These are phyloP conservation scores for Macrophya alboannulata DNA, from an alignment of 2,888 invertebrate species.

Conservation along the genomic window DNA sequence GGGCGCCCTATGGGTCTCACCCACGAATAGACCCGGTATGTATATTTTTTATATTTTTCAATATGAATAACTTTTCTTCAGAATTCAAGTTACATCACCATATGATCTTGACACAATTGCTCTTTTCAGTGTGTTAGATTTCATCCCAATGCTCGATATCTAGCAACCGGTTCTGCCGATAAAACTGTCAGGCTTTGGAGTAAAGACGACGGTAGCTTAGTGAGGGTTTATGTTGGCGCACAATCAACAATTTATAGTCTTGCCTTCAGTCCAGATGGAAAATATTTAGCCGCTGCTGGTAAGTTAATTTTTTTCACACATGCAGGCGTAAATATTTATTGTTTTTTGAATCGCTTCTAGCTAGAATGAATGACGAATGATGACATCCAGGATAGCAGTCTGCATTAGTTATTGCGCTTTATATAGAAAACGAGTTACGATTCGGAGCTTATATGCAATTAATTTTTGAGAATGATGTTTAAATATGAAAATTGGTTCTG, in stretches of 20 bases:
- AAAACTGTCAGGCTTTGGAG: slow-evolving; percentile 94
- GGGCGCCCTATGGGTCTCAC: no score
- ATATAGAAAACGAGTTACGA: no score
- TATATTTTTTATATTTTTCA: not conserved
- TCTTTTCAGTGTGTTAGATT: slow-evolving; percentile 88
- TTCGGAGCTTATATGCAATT: no score
- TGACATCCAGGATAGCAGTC: not conserved
- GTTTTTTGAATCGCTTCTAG: not conserved
- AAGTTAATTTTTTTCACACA: slow-evolving; percentile 63
- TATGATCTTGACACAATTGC: slow-evolving; percentile 38
- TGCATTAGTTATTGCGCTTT: not conserved
- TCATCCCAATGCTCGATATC: slow-evolving; percentile 95
- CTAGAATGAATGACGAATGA: no score
- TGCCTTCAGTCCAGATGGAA: slow-evolving; percentile 93
- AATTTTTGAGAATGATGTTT: no score
- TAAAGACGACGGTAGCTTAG: slow-evolving; percentile 90
- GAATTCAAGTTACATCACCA: not conserved
- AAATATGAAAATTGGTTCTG: no score
- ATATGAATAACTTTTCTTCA: not conserved
- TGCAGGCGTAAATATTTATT: not conserved
- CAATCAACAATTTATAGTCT: slow-evolving; percentile 88
- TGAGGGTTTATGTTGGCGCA: slow-evolving; percentile 91
- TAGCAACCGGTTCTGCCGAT: slow-evolving; percentile 96
- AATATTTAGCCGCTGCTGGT: slow-evolving; percentile 93
- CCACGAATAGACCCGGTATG: no score